Evolutionary conservation across 30 jellyfish, hydroid and myxozoan species (phyloP).

Genomic region (Aurelia aurita): DNA sequence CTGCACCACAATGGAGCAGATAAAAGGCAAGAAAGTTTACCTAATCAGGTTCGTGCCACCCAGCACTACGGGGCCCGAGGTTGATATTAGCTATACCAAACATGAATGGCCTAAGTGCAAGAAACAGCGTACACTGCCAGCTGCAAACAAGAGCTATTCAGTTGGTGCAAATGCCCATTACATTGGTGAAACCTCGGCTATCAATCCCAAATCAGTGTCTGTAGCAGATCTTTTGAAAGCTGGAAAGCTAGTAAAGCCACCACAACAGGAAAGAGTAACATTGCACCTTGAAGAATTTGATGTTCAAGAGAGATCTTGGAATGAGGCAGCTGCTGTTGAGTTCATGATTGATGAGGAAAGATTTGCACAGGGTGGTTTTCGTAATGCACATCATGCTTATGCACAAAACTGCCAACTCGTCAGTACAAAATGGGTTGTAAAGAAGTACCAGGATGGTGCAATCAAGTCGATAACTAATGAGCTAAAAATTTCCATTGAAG

Average conservation of each 20-base stretch:
- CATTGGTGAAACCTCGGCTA: background rate
- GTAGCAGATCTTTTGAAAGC: slow-evolving; percentile 23
- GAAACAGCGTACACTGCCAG: too few species aligned
- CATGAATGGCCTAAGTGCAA: background rate
- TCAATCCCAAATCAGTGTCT: slow-evolving; percentile 20
- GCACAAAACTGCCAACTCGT: background rate
- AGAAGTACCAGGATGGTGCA: slow-evolving; percentile 12
- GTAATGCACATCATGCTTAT: slow-evolving; percentile 18
- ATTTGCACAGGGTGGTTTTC: slow-evolving; percentile 46
- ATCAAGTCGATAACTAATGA: background rate
- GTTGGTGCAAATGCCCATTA: background rate
- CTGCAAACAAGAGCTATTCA: too few species aligned
- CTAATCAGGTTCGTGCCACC: slow-evolving; percentile 24
- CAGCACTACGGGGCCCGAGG: background rate
- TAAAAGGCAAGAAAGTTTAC: slow-evolving; percentile 40
- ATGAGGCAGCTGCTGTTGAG: background rate
- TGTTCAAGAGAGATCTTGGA: background rate
- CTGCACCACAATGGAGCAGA: slow-evolving; percentile 25
- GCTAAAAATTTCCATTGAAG: slow-evolving; percentile 11
- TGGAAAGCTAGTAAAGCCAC: slow-evolving; percentile 42
- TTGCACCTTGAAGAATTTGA: slow-evolving; percentile 17
- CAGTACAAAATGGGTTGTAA: slow-evolving; percentile 10
- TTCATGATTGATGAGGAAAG: slow-evolving; percentile 14
- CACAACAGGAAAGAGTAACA: background rate
- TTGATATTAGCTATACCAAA: background rate